Evolutionary conservation across 2,888 invertebrate species (phyloP).

Genomic region (Branchipolynoe longqiensis): DNA sequence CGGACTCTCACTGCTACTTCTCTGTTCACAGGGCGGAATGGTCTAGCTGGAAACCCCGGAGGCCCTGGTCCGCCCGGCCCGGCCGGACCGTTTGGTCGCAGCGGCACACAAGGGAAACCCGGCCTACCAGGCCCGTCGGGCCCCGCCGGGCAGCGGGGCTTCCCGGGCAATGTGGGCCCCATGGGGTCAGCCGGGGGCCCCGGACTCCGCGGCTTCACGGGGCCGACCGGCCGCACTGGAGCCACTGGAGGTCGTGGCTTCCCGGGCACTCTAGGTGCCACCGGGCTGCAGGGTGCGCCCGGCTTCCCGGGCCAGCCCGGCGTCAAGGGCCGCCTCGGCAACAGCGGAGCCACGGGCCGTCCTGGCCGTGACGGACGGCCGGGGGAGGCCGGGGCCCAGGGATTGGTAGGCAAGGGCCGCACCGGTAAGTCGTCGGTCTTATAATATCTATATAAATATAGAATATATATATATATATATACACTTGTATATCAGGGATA

Average conservation of each 20-base stretch:
- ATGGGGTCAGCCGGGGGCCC: not conserved
- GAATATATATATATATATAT: too few species aligned
- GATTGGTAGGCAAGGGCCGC: not conserved
- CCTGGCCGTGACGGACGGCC: conserved; percentile 58
- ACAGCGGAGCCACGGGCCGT: conserved; percentile 48
- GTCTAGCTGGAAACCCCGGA: not conserved
- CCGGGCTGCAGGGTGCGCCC: conserved; percentile 50
- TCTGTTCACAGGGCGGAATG: too few species aligned
- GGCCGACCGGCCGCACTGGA: conserved; percentile 53
- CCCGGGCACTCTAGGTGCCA: conserved; percentile 23
- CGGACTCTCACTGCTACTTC: too few species aligned
- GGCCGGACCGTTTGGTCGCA: not conserved
- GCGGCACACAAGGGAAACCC: conserved; percentile 47
- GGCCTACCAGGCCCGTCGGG: conserved; percentile 54
- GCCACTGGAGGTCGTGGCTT: conserved; percentile 54
- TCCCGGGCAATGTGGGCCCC: conserved; percentile 45
- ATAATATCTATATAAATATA: too few species aligned
- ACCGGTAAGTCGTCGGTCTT: too few species aligned
- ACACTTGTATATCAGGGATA: too few species aligned
- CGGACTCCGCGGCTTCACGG: conserved; percentile 5
- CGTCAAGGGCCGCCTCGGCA: conserved; percentile 35
- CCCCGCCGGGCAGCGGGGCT: conserved; percentile 33
- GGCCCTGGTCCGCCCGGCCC: conserved; percentile 15
- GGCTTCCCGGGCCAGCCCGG: conserved; percentile 57
- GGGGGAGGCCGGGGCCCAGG: conserved; percentile 61